Percentiles rank a stretch among this genome's conserved stretches.
These are phyloP conservation scores for Rousettus madagascariensis DNA, from an alignment of 2,797 vertebrate genomes.

Conservation along the genomic window DNA sequence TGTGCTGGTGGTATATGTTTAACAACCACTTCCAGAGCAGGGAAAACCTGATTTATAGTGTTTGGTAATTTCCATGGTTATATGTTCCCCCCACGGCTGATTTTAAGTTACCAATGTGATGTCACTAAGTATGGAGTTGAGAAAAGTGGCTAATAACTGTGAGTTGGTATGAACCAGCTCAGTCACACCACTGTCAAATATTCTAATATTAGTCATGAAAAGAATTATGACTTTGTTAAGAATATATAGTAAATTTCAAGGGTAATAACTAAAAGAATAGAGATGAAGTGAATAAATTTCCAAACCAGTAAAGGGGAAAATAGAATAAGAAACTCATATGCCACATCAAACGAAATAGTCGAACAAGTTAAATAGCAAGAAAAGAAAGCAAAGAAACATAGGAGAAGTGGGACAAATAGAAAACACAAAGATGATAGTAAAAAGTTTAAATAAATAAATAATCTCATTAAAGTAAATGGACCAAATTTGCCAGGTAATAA, in stretches of 20 bases:
- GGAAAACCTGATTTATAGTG: neutral
- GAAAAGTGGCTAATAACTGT: neutral
- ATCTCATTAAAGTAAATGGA: neutral
- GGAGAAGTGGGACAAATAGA: neutral
- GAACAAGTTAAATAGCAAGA: neutral
- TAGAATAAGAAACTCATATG: neutral
- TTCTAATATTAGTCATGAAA: neutral
- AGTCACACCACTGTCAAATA: neutral
- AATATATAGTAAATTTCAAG: neutral
- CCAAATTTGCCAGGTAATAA: neutral
- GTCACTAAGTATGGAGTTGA: neutral
- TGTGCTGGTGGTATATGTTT: neutral
- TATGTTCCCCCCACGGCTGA: neutral
- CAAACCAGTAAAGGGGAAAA: neutral
- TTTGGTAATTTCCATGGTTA: neutral
- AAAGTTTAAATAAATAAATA: neutral
- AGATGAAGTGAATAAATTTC: conserved; percentile 5
- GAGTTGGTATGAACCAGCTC: neutral
- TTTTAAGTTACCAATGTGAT: neutral
- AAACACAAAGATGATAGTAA: neutral
- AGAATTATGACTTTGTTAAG: conserved; percentile 1
- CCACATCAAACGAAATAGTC: neutral
- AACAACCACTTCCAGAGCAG: neutral
- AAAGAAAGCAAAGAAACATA: neutral
- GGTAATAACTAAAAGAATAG: neutral